These are phyloP conservation scores for Drosophila ustulata DNA, from an alignment of 2,888 invertebrate genomes.

Conservation along the genomic window DNA sequence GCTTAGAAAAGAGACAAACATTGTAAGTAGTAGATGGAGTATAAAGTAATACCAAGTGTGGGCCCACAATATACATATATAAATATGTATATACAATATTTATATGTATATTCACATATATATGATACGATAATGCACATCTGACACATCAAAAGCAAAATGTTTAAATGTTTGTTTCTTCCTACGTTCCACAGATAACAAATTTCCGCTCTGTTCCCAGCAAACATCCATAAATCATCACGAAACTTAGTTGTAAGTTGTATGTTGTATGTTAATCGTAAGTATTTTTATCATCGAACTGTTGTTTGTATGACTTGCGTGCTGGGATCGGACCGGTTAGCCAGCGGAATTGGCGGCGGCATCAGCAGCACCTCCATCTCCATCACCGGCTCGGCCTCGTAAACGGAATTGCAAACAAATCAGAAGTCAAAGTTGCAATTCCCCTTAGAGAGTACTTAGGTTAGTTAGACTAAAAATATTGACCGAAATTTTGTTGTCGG, in stretches of 20 bases:
- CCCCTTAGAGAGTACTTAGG: slow-evolving; percentile 59
- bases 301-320: slow-evolving; percentile 58
- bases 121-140: slow-evolving; percentile 52
- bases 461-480: slow-evolving; percentile 70
- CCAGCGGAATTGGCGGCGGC: slow-evolving; percentile 47
- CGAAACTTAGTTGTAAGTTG: slow-evolving; percentile 3
- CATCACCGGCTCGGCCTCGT: slow-evolving; percentile 35
- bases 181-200: slow-evolving; percentile 61
- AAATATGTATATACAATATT: slow-evolving; percentile 31
- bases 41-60: slow-evolving; percentile 62
- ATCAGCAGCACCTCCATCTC: slow-evolving; percentile 19
- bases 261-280: slow-evolving; percentile 10
- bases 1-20: slow-evolving; percentile 78
- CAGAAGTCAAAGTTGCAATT: slow-evolving; percentile 66
- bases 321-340: slow-evolving; percentile 65
- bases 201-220: slow-evolving; percentile 68
- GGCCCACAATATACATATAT: slow-evolving; percentile 55
- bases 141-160: slow-evolving; percentile 55
- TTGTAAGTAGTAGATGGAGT: slow-evolving; percentile 57
- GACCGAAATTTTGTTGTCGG: slow-evolving; percentile 77
- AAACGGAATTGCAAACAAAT: slow-evolving; percentile 67
- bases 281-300: slow-evolving; percentile 19
- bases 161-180: slow-evolving; percentile 77
- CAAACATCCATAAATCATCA: slow-evolving; percentile 55
- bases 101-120: slow-evolving; percentile 17